Conservation (phyloP, 2,888 invertebrate genomes). For the Catocala sponsa region DNA sequence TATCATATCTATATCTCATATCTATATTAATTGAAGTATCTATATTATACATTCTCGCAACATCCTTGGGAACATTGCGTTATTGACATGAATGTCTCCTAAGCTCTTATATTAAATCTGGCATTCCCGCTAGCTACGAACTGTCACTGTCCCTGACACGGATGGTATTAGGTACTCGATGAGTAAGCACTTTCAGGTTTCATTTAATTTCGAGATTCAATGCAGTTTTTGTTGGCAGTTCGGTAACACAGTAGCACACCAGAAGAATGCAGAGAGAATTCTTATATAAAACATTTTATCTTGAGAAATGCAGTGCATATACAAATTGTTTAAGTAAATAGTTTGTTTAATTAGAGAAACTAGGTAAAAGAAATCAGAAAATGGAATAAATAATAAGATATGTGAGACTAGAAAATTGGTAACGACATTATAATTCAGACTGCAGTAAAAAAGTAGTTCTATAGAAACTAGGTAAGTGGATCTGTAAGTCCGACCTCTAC, state of each 20-base stretch:
- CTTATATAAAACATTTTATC: conserved; percentile 4
- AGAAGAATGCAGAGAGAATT: conserved; percentile 19
- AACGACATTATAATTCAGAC: too few relatives aligned
- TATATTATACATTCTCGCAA: too few relatives aligned
- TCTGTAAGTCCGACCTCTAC: conserved; percentile 33
- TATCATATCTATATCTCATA: too few relatives aligned
- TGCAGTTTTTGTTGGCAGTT: conserved; percentile 27
- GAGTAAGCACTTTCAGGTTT: conserved; percentile 31
- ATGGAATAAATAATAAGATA: too few relatives aligned
- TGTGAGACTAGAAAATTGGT: too few relatives aligned
- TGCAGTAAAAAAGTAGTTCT: not conserved
- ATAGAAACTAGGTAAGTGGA: not conserved
- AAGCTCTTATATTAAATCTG: not conserved
- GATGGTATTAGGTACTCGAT: conserved; percentile 27
- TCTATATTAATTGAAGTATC: too few relatives aligned
- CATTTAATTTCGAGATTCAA: conserved; percentile 27
- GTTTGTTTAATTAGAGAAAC: too few relatives aligned
- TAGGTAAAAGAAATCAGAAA: too few relatives aligned
- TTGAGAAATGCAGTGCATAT: not conserved
- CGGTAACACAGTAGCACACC: conserved; percentile 13
- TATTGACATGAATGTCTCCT: not conserved
- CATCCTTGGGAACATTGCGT: too few relatives aligned
- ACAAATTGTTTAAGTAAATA: too few relatives aligned
- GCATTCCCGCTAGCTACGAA: conserved; percentile 13
- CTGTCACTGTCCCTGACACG: conserved; percentile 35